phyloP scores from a whole-genome alignment of 2,113 vertebrate genomes.

The Bothrops jararaca region DNA sequence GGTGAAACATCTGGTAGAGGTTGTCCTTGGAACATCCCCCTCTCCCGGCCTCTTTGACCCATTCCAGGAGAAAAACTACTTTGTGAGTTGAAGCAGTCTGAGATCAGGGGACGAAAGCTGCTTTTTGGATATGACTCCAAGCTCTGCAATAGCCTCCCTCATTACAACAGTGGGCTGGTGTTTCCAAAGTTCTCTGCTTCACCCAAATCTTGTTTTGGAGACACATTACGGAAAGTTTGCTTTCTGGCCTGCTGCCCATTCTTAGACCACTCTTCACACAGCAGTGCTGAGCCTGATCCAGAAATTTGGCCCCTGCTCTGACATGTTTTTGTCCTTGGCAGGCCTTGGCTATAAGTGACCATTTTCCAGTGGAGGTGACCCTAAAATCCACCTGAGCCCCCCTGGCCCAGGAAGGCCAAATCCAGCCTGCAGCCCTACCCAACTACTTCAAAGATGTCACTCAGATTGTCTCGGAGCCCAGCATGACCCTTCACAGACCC shows the following conservation, averaged over 20 bases:
- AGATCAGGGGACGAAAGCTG: not conserved
- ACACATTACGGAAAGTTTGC: not conserved
- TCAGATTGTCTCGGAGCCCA: not conserved
- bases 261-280: not conserved
- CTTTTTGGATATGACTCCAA: not conserved
- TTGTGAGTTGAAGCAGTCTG: not conserved
- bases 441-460: not conserved
- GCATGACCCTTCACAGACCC: not conserved
- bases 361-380: conserved; percentile 80
- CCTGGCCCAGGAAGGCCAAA: not conserved
- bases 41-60: not conserved
- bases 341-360: conserved; percentile 82
- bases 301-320: not conserved
- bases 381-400: not conserved
- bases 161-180: not conserved
- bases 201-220: not conserved
- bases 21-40: not conserved
- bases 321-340: conserved; percentile 32
- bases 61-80: not conserved
- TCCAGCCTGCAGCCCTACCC: not conserved
- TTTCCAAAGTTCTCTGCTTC: not conserved
- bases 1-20: not conserved
- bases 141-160: not conserved
- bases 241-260: not conserved
- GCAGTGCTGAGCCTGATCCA: not conserved